These are phyloP conservation scores for Rhyzopertha dominica DNA, from an alignment of 1,140 invertebrate species.

Conservation along the genomic window DNA sequence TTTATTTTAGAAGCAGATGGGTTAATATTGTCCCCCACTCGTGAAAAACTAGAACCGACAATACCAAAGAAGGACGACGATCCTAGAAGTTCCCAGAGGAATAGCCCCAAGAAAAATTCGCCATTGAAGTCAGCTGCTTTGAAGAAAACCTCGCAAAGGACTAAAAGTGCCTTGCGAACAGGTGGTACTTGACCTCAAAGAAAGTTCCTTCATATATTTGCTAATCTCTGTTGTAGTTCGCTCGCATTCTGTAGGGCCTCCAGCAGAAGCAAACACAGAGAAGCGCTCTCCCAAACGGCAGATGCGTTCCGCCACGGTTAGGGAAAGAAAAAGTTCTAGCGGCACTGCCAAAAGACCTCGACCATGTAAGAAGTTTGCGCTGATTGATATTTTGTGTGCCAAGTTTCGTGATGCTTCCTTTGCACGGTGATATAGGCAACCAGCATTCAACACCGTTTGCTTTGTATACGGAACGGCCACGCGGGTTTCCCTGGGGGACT, in stretches of 20 bases:
- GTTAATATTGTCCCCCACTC: constrained; percentile 59
- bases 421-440: too few species aligned
- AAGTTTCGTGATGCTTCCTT: constrained; percentile 38
- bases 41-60: constrained; percentile 66
- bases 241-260: constrained; percentile 65
- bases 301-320: constrained; percentile 57
- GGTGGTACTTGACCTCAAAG: constrained; percentile 12
- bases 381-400: too few species aligned
- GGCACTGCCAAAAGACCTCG: constrained; percentile 52
- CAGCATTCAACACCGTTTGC: too few species aligned
- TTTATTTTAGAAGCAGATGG: constrained; percentile 39
- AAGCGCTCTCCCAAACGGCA: constrained; percentile 70
- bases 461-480: too few species aligned
- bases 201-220: background rate
- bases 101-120: constrained; percentile 60
- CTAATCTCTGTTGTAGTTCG: constrained; percentile 49
- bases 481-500: too few species aligned
- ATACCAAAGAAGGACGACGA: constrained; percentile 61
- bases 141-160: constrained; percentile 26
- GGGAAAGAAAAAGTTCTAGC: constrained; percentile 44
- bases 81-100: constrained; percentile 53
- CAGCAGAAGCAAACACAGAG: constrained; percentile 48
- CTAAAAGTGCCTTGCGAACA: constrained; percentile 21
- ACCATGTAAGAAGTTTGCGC: constrained; percentile 64
- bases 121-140: constrained; percentile 38